Percentiles rank a stretch among this genome's conserved stretches.
phyloP scores from a whole-genome alignment of 2,113 vertebrate species.

The Illadopsis cleaveri region DNA sequence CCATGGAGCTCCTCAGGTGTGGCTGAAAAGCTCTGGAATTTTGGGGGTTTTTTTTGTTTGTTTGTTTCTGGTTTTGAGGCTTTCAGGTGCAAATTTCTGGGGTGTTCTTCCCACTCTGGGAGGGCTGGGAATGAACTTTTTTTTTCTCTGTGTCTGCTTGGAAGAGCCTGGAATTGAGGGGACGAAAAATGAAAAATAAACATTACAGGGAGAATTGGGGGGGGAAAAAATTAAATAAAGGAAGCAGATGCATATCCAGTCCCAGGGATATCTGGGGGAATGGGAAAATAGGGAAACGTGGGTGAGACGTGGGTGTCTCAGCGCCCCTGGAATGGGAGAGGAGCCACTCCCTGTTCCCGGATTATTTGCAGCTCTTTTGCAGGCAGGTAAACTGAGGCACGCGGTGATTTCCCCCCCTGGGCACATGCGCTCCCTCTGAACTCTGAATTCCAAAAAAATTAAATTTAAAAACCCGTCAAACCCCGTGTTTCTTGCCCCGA shows the following conservation, averaged over 20 bases:
- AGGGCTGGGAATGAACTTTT: neutral
- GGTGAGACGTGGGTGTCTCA: rapidly evolving
- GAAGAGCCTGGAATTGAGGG: neutral
- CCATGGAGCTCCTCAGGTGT: rapidly evolving
- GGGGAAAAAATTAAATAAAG: rapidly evolving
- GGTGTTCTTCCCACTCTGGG: neutral
- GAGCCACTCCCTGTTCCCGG: neutral
- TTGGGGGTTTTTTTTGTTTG: neutral
- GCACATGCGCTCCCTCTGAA: too few species aligned
- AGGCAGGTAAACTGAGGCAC: neutral
- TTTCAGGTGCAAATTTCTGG: neutral
- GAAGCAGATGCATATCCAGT: neutral
- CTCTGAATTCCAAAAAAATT: neutral
- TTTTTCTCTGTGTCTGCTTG: neutral
- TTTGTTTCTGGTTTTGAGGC: neutral
- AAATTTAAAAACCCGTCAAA: too few species aligned
- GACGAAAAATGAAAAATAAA: neutral
- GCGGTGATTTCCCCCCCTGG: rapidly evolving
- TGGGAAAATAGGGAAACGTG: neutral
- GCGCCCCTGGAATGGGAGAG: rapidly evolving
- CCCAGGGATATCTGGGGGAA: neutral
- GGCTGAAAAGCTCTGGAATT: neutral
- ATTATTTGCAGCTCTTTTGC: neutral
- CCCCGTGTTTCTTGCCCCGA: rapidly evolving
- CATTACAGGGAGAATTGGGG: neutral